These are phyloP conservation scores for Enteromius fasciolatus DNA, from an alignment of 2,797 vertebrate genomes.

Conservation along the genomic window DNA sequence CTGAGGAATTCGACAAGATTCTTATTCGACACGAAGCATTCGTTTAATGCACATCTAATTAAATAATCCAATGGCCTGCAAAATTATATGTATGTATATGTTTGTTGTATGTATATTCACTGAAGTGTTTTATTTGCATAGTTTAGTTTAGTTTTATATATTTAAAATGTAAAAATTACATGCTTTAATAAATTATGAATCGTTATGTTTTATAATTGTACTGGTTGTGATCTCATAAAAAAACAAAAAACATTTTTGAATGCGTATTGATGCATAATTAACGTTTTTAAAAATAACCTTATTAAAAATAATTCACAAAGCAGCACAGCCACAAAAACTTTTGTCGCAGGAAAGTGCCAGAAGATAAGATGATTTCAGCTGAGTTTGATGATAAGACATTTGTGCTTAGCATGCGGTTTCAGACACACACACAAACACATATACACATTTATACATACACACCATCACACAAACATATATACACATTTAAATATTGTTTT, in stretches of 20 bases:
- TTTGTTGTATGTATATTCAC: not conserved
- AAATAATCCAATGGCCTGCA: not conserved
- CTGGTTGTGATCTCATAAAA: not conserved
- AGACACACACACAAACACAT: not conserved
- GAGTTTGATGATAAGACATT: slow-evolving; percentile 12
- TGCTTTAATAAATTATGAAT: not conserved
- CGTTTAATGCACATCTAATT: not conserved
- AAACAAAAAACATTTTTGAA: not conserved
- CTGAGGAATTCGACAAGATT: not conserved
- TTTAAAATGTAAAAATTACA: not conserved
- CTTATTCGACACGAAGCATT: not conserved
- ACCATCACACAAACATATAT: not conserved
- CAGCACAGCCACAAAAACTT: slow-evolving; percentile 4
- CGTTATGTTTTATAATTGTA: not conserved
- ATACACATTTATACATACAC: not conserved
- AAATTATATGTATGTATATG: no score
- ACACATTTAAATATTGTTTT: not conserved
- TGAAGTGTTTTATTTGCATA: not conserved
- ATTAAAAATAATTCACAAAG: not conserved
- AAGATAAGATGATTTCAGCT: slow-evolving; percentile 2
- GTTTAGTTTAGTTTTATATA: not conserved
- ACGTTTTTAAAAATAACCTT: no score
- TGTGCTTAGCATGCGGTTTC: slow-evolving; percentile 2
- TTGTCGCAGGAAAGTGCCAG: not conserved
- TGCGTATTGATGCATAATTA: not conserved